These are phyloP conservation scores for Nephrotoma flavescens DNA, from an alignment of 2,888 invertebrate genomes.

Conservation along the genomic window DNA sequence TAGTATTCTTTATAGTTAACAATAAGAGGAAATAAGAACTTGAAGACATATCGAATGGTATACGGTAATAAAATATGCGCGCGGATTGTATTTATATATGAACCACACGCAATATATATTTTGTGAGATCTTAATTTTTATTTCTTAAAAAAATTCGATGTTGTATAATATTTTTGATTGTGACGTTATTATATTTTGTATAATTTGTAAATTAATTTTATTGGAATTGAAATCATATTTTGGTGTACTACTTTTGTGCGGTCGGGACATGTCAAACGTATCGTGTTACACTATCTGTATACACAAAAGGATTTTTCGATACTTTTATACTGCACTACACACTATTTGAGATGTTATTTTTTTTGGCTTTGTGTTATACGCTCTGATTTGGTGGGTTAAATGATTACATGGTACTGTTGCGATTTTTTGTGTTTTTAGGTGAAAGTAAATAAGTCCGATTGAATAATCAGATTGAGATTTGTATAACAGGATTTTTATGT, in stretches of 20 bases:
- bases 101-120: neutral
- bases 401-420: neutral
- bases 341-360: neutral
- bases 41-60: neutral
- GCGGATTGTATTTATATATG: neutral
- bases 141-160: neutral
- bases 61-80: neutral
- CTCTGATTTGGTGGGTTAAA: neutral
- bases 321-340: neutral
- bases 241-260: neutral
- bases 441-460: neutral
- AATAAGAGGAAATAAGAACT: neutral
- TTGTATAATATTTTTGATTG: neutral
- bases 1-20: neutral
- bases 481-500: neutral
- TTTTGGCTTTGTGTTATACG: neutral
- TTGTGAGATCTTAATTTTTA: neutral
- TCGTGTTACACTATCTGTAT: neutral
- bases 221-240: neutral
- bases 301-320: neutral
- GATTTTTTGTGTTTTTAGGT: neutral
- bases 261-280: neutral
- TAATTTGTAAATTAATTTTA: neutral
- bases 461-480: neutral
- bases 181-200: neutral